Base-by-base conservation (phyloP, 2,113 vertebrate species). In the Poecile atricapillus region DNA sequence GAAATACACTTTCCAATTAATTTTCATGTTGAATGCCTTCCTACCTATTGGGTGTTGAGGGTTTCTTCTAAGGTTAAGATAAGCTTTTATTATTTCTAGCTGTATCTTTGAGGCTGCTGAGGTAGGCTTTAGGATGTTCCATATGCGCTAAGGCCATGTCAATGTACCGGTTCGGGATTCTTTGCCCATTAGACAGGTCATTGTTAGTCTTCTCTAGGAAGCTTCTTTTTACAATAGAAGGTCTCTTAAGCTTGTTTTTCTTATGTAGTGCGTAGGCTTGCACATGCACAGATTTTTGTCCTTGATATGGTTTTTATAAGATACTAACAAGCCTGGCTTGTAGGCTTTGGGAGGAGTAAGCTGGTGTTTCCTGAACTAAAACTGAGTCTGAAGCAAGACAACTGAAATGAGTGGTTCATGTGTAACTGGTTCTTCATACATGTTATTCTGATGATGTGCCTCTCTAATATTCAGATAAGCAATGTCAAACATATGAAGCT, bases 71-170 rank as follows among this genome's bases (percentile, higher is more conserved):
- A 44, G 24, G 33, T 17, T 5, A n/a, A 77, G 31, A 9, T 60
- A 43, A 87, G 53, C 9, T 47, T 59, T 31, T 59, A n/a, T 8
- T 13, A 14, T 73, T 93, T 89, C 59, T 69, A 31, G 33, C 8
- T 50, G 3, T 59, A 15, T 58, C 13, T 67, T 35, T 49, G 50
- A 85, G 30, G 25, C 46, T 75, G 22, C 25, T 52, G 71, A 50
- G 25, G 15, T 23, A 21, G 35, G 5, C 35, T 78, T 69, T 55
- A 41, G 56, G 47, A 20, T 55, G 35, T 73, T 88, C 18, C 14
- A 1, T 35, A 3, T 1, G 0, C 59, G 30, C 63, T 17, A 23
- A 30, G 33, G 30, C 17, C 17, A 6, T 65, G 27, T 20, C 33
- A 43, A 7, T 43, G 8, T 35, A 28, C 37, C 3, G 1, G 6